phyloP scores from a whole-genome alignment of 2,888 invertebrate genomes.

The Zhengitettix transpicula region DNA sequence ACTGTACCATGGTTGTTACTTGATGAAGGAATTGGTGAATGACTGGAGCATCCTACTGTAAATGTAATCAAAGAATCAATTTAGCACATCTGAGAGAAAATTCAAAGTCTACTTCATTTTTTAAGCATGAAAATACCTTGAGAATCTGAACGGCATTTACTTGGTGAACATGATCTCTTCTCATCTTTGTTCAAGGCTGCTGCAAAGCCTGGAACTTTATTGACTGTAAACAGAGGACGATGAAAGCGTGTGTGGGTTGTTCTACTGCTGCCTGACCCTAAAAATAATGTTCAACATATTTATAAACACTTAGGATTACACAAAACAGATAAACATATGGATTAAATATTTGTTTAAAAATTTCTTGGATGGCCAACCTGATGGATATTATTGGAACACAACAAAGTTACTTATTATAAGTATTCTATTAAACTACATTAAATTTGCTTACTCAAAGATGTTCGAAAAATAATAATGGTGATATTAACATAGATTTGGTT shows the following conservation, averaged over 20 bases:
- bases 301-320: no score
- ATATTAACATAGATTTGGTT: no score
- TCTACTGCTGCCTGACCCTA: not conserved
- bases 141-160: constrained; percentile 7
- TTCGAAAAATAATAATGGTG: no score
- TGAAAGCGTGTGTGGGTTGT: constrained; percentile 10
- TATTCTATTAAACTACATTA: no score
- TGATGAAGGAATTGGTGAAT: not conserved
- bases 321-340: no score
- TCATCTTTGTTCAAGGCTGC: constrained; percentile 26
- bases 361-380: no score
- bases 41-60: not conserved
- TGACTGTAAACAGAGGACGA: constrained; percentile 23
- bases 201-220: constrained; percentile 27
- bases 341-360: no score
- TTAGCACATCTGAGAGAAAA: not conserved
- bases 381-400: no score
- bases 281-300: not conserved
- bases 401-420: no score
- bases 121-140: constrained; percentile 5
- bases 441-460: no score
- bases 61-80: not conserved
- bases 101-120: not conserved
- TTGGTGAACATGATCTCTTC: constrained; percentile 7
- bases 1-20: constrained; percentile 1